These are phyloP conservation scores for Cecropterus lyciades DNA, from an alignment of 1,140 invertebrate species.

Conservation along the genomic window DNA sequence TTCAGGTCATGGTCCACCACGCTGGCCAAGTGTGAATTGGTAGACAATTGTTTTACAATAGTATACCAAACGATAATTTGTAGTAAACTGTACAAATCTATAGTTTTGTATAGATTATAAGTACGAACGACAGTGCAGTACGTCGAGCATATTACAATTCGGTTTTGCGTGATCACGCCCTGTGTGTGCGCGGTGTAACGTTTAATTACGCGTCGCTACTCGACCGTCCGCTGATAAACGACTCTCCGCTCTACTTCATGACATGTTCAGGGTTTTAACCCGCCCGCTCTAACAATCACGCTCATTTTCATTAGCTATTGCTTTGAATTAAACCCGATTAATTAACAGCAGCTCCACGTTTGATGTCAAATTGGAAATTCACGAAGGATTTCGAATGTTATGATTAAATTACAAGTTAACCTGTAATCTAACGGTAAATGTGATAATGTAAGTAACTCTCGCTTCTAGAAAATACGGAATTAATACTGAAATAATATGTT, in stretches of 20 bases:
- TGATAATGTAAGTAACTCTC: too few relatives aligned
- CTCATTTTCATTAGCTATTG: constrained; percentile 50
- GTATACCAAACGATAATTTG: too few relatives aligned
- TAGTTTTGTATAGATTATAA: too few relatives aligned
- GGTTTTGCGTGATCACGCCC: background rate
- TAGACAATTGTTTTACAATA: too few relatives aligned
- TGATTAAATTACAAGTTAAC: background rate
- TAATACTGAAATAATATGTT: too few relatives aligned
- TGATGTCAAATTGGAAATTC: constrained; percentile 21
- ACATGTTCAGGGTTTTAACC: constrained; percentile 70
- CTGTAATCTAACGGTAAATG: background rate
- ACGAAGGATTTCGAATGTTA: background rate
- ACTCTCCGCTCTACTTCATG: constrained; percentile 66
- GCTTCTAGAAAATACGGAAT: too few relatives aligned
- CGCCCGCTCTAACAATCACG: constrained; percentile 52
- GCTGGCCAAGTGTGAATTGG: too few relatives aligned
- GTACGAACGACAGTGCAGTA: too few relatives aligned
- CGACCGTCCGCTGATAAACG: constrained; percentile 71
- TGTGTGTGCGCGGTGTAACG: constrained; percentile 52
- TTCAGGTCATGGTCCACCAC: too few relatives aligned
- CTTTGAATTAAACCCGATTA: constrained; percentile 32
- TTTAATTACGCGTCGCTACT: constrained; percentile 75
- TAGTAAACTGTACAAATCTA: too few relatives aligned
- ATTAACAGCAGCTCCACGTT: constrained; percentile 23
- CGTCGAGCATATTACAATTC: background rate